These are phyloP conservation scores for Pteropus alecto DNA, from an alignment of 2,113 vertebrate species.

Conservation along the genomic window DNA sequence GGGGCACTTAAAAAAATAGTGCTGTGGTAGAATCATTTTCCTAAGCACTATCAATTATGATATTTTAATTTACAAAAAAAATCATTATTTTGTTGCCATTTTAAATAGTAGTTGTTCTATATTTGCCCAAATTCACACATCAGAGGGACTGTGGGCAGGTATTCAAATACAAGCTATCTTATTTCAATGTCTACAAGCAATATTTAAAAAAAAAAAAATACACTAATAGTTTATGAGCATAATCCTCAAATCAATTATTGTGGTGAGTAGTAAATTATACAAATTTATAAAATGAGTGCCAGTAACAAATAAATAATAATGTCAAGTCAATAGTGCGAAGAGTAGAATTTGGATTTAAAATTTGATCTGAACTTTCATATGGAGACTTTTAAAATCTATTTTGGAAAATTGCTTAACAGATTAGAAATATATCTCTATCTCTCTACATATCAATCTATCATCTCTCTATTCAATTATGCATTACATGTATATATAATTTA, in stretches of 20 bases:
- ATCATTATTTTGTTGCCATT: neutral
- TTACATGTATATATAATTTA: neutral
- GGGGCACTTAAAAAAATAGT: neutral
- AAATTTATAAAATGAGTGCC: neutral
- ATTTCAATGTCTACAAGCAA: neutral
- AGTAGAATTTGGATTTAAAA: neutral
- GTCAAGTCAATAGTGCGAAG: neutral
- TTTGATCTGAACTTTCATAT: neutral
- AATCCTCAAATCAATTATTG: neutral
- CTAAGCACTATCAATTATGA: neutral
- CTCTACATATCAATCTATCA: too few relatives aligned
- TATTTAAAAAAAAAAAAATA: neutral
- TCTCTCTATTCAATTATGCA: neutral
- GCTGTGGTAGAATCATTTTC: neutral
- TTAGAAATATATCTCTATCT: neutral
- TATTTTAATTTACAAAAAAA: neutral
- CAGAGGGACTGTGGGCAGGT: neutral
- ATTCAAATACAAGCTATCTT: neutral
- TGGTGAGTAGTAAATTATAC: neutral
- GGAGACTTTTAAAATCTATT: neutral
- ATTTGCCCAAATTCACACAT: neutral
- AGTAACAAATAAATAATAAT: neutral
- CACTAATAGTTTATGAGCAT: neutral
- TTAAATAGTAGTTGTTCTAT: neutral
- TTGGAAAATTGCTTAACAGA: neutral